These are phyloP conservation scores for Aramus guarauna DNA, from an alignment of 2,113 vertebrate species.

Conservation along the genomic window DNA sequence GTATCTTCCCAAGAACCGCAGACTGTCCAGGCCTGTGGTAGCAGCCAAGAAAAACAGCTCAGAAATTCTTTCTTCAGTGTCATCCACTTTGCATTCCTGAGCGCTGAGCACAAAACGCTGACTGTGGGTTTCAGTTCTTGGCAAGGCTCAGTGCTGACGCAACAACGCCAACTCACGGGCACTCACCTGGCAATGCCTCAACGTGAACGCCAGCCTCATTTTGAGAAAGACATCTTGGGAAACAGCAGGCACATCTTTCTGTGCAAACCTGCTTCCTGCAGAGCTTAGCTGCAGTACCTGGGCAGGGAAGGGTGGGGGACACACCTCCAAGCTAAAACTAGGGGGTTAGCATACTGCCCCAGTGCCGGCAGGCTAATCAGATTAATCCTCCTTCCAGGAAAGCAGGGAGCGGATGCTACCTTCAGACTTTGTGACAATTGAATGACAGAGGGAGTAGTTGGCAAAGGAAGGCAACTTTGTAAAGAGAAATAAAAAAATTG, in stretches of 20 bases:
- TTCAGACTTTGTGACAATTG: not conserved
- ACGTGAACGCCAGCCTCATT: not conserved
- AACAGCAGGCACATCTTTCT: not conserved
- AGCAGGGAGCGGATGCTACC: not conserved
- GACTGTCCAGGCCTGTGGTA: not conserved
- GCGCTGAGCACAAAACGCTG: conserved; percentile 19
- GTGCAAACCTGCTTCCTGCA: not conserved
- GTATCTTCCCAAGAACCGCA: conserved; percentile 15
- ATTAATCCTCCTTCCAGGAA: conserved; percentile 1
- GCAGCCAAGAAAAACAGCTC: conserved; percentile 48
- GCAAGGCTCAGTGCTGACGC: conserved; percentile 19
- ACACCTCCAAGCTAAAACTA: not conserved
- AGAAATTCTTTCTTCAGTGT: conserved; percentile 35
- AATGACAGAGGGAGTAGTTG: not conserved
- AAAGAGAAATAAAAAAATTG: not conserved
- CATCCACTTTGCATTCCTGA: conserved; percentile 57
- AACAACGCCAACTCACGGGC: not conserved
- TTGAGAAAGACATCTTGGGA: not conserved
- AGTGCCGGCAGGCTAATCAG: not conserved
- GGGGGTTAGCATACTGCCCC: not conserved
- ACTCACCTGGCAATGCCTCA: conserved; percentile 29
- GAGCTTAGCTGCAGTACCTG: not conserved
- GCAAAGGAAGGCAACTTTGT: conserved; percentile 3
- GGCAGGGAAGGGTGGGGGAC: not conserved
- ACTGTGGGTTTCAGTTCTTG: conserved; percentile 40